Percentiles rank a stretch among this genome's conserved stretches.
phyloP scores from a whole-genome alignment of 1,140 invertebrate genomes.

The Achroia grisella region DNA sequence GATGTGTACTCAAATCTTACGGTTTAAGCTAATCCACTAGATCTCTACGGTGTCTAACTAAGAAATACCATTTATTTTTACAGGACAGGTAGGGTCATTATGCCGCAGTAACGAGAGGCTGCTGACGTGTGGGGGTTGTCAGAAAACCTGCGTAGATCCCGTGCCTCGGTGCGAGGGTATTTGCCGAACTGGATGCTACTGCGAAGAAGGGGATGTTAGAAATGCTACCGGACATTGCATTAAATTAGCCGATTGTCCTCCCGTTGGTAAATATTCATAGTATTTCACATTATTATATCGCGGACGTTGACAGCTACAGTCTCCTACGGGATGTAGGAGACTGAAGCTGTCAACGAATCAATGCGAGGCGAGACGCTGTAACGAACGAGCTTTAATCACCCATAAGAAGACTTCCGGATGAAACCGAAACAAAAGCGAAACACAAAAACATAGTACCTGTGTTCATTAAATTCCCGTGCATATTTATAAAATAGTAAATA shows the following conservation, averaged over 20 bases:
- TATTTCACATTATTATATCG: background rate
- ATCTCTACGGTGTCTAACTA: too few species aligned
- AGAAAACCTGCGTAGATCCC: conserved; percentile 24
- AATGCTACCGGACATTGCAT: conserved; percentile 26
- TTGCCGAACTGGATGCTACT: conserved; percentile 33
- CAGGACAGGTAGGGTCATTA: conserved; percentile 19
- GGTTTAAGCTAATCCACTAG: too few species aligned
- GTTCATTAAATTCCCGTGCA: too few species aligned
- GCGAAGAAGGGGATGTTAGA: conserved; percentile 18
- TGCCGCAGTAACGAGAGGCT: conserved; percentile 23
- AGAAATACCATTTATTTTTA: background rate
- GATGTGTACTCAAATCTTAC: too few species aligned
- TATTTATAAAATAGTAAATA: too few species aligned
- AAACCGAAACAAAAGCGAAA: too few species aligned
- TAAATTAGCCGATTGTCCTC: conserved; percentile 26
- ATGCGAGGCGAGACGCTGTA: too few species aligned
- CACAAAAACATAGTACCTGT: too few species aligned
- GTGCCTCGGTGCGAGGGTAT: conserved; percentile 24
- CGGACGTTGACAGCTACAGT: too few species aligned
- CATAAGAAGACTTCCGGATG: too few species aligned
- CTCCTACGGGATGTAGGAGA: too few species aligned
- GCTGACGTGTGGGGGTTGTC: conserved; percentile 29
- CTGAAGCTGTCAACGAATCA: background rate
- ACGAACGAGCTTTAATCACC: too few species aligned
- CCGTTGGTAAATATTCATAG: conserved; percentile 17